Evolutionary conservation across 2,888 invertebrate species (phyloP), one percentile per base, ranked within the genome.

Genomic region (Melipona beecheii): DNA sequence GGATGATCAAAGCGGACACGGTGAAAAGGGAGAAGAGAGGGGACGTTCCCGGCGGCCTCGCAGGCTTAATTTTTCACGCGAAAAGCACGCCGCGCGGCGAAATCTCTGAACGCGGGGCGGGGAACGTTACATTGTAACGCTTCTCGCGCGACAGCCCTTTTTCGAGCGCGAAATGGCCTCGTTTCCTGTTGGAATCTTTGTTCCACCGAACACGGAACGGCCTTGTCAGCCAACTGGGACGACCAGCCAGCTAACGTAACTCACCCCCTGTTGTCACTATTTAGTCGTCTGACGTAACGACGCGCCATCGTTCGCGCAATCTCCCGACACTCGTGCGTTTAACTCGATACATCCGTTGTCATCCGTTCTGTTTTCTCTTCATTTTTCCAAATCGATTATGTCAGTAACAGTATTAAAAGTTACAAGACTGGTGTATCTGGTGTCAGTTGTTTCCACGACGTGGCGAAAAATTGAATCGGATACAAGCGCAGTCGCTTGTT

Each of bases 41-140:
- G 66, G 60, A 73, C 65, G 24, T 43, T 36, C n/a, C 69, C n/a
- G 21, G 27, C 56, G 64, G 71, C 72, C 75, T 75, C 72, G 24
- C 49, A 43, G 75, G 81, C 75, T 83, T 81, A 83, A 83, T 83
- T 81, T 83, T 75, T 83, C 83, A 72, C 81, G 81, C 75, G 68
- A 72, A 71, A 81, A 75, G 81, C 75, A 62, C 62, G 68, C 56
- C 73, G 52, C 66, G 52, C 68, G 27, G 56, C 31, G 66, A 62
- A 75, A 72, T 75, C 75, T 43, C 56, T 75, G 58, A 72, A 56
- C 43, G 43, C 43, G 75, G 64, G 27, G 27, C 31, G 11, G 2
- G 15, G 21, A n/a, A n/a, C 36, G 81, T 75, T 81, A 83, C 71
- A 71, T 83, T 81, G 75, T 75, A 70, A 75, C 71, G 58, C 54